phyloP scores from a whole-genome alignment of 2,888 invertebrate species.

The Dynastes maya region DNA sequence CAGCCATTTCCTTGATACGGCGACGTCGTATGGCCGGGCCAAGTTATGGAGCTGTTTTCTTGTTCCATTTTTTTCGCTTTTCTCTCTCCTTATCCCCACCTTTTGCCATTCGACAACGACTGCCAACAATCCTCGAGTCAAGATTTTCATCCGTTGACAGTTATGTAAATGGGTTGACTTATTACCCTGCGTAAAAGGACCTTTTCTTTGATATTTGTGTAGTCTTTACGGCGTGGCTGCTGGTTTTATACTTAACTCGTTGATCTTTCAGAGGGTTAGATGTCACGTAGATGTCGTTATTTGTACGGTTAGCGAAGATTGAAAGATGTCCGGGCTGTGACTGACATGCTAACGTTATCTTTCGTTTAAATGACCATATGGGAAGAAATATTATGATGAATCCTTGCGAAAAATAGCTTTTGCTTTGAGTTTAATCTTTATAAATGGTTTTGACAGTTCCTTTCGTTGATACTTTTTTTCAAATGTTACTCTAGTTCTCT shows the following conservation, averaged over 20 bases:
- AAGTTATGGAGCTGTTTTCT: too few relatives aligned
- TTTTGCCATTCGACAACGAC: too few relatives aligned
- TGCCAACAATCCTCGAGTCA: neutral
- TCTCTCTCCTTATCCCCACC: neutral
- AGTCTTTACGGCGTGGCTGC: neutral
- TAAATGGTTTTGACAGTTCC: too few relatives aligned
- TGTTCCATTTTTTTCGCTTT: neutral
- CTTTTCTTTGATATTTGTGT: slow-evolving; percentile 32
- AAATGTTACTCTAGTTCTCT: too few relatives aligned
- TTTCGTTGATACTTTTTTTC: too few relatives aligned
- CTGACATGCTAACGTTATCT: neutral
- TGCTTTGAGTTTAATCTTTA: too few relatives aligned
- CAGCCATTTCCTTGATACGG: neutral
- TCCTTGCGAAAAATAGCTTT: too few relatives aligned
- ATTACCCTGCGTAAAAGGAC: slow-evolving; percentile 56
- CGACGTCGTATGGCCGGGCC: neutral
- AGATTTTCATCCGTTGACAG: slow-evolving; percentile 62
- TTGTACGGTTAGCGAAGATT: slow-evolving; percentile 1
- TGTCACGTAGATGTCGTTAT: slow-evolving; percentile 15
- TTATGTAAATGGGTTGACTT: slow-evolving; percentile 65
- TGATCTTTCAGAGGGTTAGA: neutral
- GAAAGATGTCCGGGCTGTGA: neutral
- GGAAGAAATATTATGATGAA: too few relatives aligned
- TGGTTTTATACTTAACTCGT: neutral
- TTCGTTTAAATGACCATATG: neutral